Evolutionary conservation across 2,797 vertebrate genomes (phyloP).

Genomic region (Todus mexicanus): DNA sequence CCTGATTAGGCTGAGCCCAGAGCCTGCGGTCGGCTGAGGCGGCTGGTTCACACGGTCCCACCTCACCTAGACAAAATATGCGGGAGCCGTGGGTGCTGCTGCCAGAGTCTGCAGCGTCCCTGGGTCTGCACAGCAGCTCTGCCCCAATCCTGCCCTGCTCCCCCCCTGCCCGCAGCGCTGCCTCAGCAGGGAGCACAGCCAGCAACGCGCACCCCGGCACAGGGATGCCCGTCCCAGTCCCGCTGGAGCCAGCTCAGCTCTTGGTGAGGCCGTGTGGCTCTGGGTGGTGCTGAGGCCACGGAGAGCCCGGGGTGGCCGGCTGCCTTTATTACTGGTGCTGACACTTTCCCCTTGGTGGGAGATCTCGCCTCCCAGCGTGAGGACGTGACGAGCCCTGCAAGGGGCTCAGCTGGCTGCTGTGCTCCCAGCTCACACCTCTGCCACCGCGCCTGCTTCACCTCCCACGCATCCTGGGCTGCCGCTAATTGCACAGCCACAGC

Average conservation of each 20-base stretch:
- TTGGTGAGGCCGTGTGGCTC: rapidly evolving
- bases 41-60: background rate
- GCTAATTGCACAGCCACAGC: rapidly evolving
- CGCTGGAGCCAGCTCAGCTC: rapidly evolving
- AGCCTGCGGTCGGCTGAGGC: background rate
- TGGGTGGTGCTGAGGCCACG: background rate
- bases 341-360: background rate
- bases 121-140: background rate
- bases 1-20: background rate
- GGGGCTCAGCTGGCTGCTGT: background rate
- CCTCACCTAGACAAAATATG: slow-evolving; percentile 60
- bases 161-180: rapidly evolving
- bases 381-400: rapidly evolving
- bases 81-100: background rate
- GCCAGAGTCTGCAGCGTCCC: background rate
- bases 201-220: too few species aligned
- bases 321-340: background rate
- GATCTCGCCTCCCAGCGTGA: rapidly evolving
- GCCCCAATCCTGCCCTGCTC: background rate
- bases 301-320: background rate
- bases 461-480: background rate
- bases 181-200: rapidly evolving
- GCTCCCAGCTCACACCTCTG: background rate
- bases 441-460: background rate
- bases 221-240: background rate